A percentile compares a stretch with the other conserved stretches of the same genome.
Conservation (phyloP, 2,888 invertebrate genomes). For the Argyresthia albistria region DNA sequence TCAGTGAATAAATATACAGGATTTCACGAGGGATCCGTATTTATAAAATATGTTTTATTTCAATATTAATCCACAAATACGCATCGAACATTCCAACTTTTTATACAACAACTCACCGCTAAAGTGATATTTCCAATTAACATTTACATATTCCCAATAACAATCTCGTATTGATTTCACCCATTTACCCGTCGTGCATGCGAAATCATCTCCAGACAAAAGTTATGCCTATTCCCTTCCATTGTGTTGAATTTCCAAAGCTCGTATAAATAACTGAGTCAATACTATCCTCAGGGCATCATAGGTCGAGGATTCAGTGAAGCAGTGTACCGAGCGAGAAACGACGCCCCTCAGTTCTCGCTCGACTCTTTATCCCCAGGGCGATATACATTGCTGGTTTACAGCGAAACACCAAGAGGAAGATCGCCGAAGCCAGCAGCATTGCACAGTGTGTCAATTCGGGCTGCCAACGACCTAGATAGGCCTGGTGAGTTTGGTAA, state of each 20-base stretch:
- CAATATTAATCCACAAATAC: too few relatives aligned
- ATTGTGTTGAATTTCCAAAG: background rate
- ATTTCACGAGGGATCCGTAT: too few relatives aligned
- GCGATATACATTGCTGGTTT: conserved; percentile 84
- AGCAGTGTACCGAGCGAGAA: conserved; percentile 75
- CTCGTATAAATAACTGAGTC: conserved; percentile 1
- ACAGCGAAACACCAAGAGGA: conserved; percentile 87
- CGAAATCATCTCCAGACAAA: background rate
- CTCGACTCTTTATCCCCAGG: conserved; percentile 83
- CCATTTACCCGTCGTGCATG: background rate
- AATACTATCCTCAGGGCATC: conserved; percentile 33
- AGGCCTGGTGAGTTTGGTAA: conserved; percentile 40
- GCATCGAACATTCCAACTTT: too few relatives aligned
- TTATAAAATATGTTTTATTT: too few relatives aligned
- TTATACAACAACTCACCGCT: too few relatives aligned
- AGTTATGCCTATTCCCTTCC: background rate
- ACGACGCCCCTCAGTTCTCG: conserved; percentile 79
- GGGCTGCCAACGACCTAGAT: conserved; percentile 43
- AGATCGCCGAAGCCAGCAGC: conserved; percentile 81
- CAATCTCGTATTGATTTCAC: too few relatives aligned
- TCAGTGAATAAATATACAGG: too few relatives aligned
- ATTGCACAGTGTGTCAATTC: conserved; percentile 74
- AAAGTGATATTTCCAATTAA: too few relatives aligned
- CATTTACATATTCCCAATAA: too few relatives aligned
- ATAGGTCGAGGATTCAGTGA: conserved; percentile 64